Conservation (phyloP, 1,140 invertebrate species). For the Coelopa frigida region DNA sequence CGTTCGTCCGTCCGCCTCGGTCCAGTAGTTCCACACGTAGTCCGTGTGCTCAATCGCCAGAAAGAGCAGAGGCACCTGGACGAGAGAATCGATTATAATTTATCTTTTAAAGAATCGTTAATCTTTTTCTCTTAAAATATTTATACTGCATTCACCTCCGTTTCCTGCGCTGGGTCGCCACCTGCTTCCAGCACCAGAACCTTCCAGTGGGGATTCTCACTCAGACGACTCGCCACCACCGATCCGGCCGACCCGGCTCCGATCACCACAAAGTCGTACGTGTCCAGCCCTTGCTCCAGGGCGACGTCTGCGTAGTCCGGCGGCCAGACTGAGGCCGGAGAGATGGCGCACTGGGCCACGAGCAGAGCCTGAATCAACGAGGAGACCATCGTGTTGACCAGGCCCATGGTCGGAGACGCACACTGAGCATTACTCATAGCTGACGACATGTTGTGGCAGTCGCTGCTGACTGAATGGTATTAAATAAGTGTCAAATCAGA, state of each 20-base stretch:
- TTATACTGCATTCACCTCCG: slow-evolving; percentile 36
- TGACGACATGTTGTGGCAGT: too few relatives aligned
- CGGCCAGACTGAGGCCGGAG: slow-evolving; percentile 48
- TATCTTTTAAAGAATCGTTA: too few relatives aligned
- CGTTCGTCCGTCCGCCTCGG: slow-evolving; percentile 51
- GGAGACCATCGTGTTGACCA: slow-evolving; percentile 44
- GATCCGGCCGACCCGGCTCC: slow-evolving; percentile 64
- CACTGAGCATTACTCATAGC: slow-evolving; percentile 13
- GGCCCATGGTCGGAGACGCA: slow-evolving; percentile 21
- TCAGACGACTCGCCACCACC: slow-evolving; percentile 52
- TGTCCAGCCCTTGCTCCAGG: slow-evolving; percentile 8
- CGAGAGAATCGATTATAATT: slow-evolving; percentile 9
- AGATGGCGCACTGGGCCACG: slow-evolving; percentile 50
- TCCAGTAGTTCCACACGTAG: slow-evolving; percentile 62
- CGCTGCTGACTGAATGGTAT: too few relatives aligned
- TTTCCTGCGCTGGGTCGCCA: slow-evolving; percentile 48
- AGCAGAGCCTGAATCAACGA: slow-evolving; percentile 50
- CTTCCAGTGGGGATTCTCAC: slow-evolving; percentile 47
- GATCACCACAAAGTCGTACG: slow-evolving; percentile 44
- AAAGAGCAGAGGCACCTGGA: slow-evolving; percentile 50
- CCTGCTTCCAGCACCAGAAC: slow-evolving; percentile 60
- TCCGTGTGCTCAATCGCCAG: slow-evolving; percentile 44
- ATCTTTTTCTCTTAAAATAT: not conserved
- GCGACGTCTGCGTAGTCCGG: slow-evolving; percentile 45
- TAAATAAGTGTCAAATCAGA: too few relatives aligned